These are phyloP conservation scores for Biston betularia DNA, from an alignment of 2,888 invertebrate genomes.

Conservation along the genomic window DNA sequence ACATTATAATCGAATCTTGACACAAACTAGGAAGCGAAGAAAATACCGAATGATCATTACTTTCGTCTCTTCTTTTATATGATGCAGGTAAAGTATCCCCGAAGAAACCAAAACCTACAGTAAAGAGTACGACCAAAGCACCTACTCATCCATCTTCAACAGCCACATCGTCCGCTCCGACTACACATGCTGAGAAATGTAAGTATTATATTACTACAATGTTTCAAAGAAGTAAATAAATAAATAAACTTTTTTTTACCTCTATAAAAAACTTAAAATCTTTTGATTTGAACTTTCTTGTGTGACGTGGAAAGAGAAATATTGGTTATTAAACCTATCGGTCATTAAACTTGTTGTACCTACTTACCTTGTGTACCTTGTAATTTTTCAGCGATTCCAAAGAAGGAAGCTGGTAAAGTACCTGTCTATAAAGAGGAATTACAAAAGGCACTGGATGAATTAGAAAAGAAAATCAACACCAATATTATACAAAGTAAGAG, in stretches of 20 bases:
- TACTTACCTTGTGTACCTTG: no score
- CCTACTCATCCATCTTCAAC: not conserved
- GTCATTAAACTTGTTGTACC: no score
- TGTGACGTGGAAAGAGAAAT: no score
- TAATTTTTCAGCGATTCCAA: slow-evolving; percentile 33
- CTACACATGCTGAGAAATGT: not conserved
- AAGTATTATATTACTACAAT: not conserved
- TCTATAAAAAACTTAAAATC: no score
- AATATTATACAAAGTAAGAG: slow-evolving; percentile 5
- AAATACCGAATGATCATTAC: not conserved
- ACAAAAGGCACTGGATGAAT: slow-evolving; percentile 58
- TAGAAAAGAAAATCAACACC: slow-evolving; percentile 43
- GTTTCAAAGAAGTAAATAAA: no score
- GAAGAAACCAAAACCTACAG: not conserved
- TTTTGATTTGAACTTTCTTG: no score
- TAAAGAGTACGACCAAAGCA: not conserved
- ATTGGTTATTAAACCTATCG: no score
- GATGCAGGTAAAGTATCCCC: not conserved
- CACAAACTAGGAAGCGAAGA: no score
- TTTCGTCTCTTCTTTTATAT: not conserved
- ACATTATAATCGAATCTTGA: no score
- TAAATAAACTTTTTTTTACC: no score
- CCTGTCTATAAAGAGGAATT: slow-evolving; percentile 67
- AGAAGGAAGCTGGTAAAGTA: slow-evolving; percentile 45
- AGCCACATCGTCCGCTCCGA: not conserved